Base-by-base conservation (phyloP, 2,113 vertebrate species). In the Myrmophylax atrothorax region DNA sequence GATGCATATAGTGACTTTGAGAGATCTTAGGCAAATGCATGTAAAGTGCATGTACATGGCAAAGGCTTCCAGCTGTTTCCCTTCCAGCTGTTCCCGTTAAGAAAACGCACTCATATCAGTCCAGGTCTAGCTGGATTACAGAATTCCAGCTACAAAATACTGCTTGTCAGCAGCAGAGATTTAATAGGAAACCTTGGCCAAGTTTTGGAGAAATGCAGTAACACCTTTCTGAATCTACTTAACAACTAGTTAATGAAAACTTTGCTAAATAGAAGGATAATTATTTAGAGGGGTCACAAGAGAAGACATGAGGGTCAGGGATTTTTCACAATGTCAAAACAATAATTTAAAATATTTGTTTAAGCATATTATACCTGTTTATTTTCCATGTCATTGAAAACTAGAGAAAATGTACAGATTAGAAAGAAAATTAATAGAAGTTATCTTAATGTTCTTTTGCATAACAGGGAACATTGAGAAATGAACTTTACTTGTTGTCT, bases 41-140 rank as follows among this genome's bases (percentile, higher is more conserved):
- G 55, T 88, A 47, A 93, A 80, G 46, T 69, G 37, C 67, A 58
- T 7, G 49, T 31, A 26, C 11, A 5, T 6, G 63, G 49, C 42
- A 83, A 81, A 80, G 74, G 55, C 70, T 92, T 52, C 75, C 84
- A 92, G 87, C 62, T 70, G 7, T 85, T 92, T 90, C 70, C 70
- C 62, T 83, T 82, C 26, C 70, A 83, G 67, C 74, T 85, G 11
- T 67, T 92, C 47, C 42, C 33, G 23, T 90, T 87, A 88, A 40
- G 40, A 88, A 85, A 72, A 19, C 42, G 66, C 56, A 38, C 18
- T 47, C 20, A 3, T 46, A 55, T 69, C 23, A 74, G 25, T 63
- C 82, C 73, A 81, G 25, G 28, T 69, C 80, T 69, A 49, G 67
- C 63, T 64, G 75, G 49, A 35, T 84, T 69, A 62, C n/a, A 50